Conservation (phyloP, 2,888 invertebrate genomes). For the Cephus pygmeus region DNA sequence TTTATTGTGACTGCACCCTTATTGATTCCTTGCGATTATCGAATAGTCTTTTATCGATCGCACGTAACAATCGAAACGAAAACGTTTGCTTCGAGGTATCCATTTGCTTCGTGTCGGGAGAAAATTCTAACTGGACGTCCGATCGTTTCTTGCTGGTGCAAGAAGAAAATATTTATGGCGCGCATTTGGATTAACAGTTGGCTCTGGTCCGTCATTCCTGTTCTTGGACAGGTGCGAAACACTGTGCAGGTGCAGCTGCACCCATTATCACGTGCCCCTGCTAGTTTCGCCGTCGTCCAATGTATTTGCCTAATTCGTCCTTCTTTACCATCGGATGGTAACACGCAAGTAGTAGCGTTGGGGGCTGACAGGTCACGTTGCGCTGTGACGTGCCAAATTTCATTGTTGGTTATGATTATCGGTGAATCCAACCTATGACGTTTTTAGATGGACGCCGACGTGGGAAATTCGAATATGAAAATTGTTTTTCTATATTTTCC, state of each 20-base stretch:
- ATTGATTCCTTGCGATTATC: not conserved
- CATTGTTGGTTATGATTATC: not conserved
- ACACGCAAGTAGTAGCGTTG: not conserved
- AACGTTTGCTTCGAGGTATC: not conserved
- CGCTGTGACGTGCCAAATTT: not conserved
- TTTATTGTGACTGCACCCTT: not conserved
- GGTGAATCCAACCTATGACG: not conserved
- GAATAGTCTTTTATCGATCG: not conserved
- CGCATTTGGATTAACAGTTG: not conserved
- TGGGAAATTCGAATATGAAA: too few relatives aligned
- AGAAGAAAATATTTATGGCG: not conserved
- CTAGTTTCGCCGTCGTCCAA: not conserved
- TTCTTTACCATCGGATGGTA: not conserved
- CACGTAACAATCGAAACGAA: not conserved
- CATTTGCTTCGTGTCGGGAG: not conserved
- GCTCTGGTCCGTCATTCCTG: conserved; percentile 22
- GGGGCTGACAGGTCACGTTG: not conserved
- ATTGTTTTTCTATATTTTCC: too few relatives aligned
- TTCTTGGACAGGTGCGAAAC: conserved; percentile 28
- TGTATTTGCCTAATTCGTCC: not conserved
- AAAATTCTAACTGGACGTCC: too few relatives aligned
- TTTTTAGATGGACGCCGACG: not conserved
- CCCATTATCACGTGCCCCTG: conserved; percentile 38
- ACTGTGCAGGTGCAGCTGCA: conserved; percentile 32
- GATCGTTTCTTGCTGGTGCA: not conserved